A percentile compares a stretch with the other conserved stretches of the same genome.
Conservation (phyloP, 2,888 invertebrate species). For the Ametastegia equiseti region DNA sequence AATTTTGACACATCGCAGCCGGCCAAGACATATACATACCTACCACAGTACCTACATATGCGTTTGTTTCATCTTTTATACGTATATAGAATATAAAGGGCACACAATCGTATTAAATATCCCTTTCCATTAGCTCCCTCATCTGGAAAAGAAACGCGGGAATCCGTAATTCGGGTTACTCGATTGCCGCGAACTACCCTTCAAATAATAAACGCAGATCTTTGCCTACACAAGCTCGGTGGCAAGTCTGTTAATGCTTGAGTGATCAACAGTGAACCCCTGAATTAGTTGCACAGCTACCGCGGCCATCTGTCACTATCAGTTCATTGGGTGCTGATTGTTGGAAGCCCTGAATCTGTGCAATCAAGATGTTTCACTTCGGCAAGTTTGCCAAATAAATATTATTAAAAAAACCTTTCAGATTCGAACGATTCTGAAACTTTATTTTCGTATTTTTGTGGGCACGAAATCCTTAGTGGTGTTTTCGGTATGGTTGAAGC, state of each 20-base stretch:
- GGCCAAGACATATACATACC: too few species aligned
- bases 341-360: background rate
- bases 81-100: background rate
- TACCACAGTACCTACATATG: too few species aligned
- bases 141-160: background rate
- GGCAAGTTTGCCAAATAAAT: background rate
- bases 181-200: background rate
- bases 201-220: background rate
- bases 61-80: slow-evolving; percentile 19
- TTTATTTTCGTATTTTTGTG: background rate
- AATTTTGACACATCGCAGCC: slow-evolving; percentile 38
- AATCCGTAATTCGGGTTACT: slow-evolving; percentile 19
- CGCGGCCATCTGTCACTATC: background rate
- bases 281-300: background rate
- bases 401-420: background rate
- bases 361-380: background rate
- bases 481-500: background rate
- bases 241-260: background rate
- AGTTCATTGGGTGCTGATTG: background rate
- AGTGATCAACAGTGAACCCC: background rate
- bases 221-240: background rate
- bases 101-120: background rate
- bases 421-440: background rate
- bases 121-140: background rate
- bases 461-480: background rate